Conservation (phyloP, 2,113 vertebrate genomes). For the Hirundichthys speculiger region DNA sequence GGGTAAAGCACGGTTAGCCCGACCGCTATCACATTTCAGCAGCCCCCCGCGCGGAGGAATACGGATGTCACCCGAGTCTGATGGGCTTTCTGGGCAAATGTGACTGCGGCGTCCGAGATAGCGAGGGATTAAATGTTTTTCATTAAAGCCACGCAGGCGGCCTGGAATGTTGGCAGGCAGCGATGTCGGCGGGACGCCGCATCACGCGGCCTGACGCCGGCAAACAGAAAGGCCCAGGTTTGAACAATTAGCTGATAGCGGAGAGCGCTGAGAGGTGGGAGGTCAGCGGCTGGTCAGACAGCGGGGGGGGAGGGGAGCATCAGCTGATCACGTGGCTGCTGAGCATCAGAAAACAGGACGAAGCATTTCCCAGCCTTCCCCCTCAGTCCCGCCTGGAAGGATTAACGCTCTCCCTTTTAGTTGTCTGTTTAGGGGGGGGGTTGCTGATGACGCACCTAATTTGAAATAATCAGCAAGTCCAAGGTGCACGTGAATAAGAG, state of each 20-base stretch:
- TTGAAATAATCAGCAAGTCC: too few relatives aligned
- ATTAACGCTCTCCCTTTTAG: too few relatives aligned
- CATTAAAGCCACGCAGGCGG: slow-evolving; percentile 34
- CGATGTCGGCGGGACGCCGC: slow-evolving; percentile 16
- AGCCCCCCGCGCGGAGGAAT: slow-evolving; percentile 20
- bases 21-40: slow-evolving; percentile 32
- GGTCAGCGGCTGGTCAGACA: slow-evolving; percentile 6
- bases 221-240: too few relatives aligned
- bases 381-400: too few relatives aligned
- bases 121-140: slow-evolving; percentile 41
- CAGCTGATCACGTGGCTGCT: too few relatives aligned
- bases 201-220: too few relatives aligned
- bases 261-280: background rate
- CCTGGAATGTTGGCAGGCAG: slow-evolving; percentile 2
- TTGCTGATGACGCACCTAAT: too few relatives aligned
- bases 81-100: slow-evolving; percentile 35
- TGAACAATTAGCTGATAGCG: background rate
- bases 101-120: slow-evolving; percentile 40
- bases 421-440: too few relatives aligned
- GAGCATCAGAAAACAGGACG: too few relatives aligned
- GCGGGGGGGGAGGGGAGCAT: too few relatives aligned
- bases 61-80: slow-evolving; percentile 29
- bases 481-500: too few relatives aligned
- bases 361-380: too few relatives aligned
- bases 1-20: slow-evolving; percentile 29